A percentile compares a stretch with the other conserved stretches of the same genome.
Conservation (phyloP, 2,113 vertebrate genomes). For the Podiceps cristatus region DNA sequence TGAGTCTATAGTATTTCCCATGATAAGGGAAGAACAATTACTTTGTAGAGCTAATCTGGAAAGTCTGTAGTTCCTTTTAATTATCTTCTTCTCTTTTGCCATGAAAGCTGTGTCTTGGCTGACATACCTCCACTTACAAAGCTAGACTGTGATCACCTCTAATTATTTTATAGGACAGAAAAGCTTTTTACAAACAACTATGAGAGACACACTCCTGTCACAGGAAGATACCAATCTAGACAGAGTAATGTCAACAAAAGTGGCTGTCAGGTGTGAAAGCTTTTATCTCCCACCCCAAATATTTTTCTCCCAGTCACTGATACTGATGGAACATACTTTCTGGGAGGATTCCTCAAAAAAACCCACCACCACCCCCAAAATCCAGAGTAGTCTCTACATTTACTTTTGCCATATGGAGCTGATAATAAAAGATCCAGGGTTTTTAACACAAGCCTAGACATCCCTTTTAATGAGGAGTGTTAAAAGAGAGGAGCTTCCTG, state of each 20-base stretch:
- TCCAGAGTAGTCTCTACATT: neutral
- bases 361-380: fast-evolving
- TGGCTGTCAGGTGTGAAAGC: neutral
- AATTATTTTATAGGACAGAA: neutral
- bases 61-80: neutral
- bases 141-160: neutral
- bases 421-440: neutral
- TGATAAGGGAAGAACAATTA: neutral
- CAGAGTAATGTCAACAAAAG: neutral
- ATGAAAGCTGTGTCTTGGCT: neutral
- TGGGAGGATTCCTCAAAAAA: fast-evolving
- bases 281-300: neutral
- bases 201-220: neutral
- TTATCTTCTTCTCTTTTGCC: neutral
- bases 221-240: neutral
- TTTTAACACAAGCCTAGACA: neutral
- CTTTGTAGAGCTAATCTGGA: neutral
- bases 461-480: neutral
- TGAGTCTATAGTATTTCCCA: neutral
- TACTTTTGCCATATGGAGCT: neutral
- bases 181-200: neutral
- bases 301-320: neutral
- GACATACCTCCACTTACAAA: neutral
- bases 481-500: neutral
- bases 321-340: neutral